These are phyloP conservation scores for Lycodopsis pacificus DNA, from an alignment of 2,797 vertebrate genomes.

Conservation along the genomic window DNA sequence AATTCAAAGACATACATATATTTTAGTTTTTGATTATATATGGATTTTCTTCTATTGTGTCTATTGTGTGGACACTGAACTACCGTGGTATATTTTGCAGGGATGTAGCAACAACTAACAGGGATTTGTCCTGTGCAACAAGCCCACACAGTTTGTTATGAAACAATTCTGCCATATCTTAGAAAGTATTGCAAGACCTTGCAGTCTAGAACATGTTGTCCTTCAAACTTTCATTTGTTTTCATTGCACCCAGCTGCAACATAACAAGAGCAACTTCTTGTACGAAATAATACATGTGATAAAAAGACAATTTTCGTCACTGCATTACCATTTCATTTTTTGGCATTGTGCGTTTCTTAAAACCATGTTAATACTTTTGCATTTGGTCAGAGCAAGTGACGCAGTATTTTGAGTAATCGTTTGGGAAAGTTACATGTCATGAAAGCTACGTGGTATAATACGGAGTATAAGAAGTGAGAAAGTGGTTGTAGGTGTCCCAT, in stretches of 20 bases:
- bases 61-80: background rate
- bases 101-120: background rate
- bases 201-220: background rate
- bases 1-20: constrained; percentile 33
- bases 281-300: background rate
- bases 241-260: background rate
- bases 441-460: background rate
- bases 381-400: background rate
- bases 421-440: background rate
- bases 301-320: background rate
- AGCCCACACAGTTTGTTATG: constrained; percentile 11
- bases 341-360: background rate
- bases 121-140: constrained; percentile 13
- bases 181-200: background rate
- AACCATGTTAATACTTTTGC: background rate
- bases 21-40: constrained; percentile 8
- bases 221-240: background rate
- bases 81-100: constrained; percentile 21
- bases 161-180: background rate
- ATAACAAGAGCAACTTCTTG: background rate
- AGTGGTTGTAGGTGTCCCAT: background rate
- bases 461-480: background rate
- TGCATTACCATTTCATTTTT: background rate
- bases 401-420: background rate
- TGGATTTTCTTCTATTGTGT: constrained; percentile 28